Conservation (phyloP, 2,113 vertebrate species). For the Gallinago undulata region DNA sequence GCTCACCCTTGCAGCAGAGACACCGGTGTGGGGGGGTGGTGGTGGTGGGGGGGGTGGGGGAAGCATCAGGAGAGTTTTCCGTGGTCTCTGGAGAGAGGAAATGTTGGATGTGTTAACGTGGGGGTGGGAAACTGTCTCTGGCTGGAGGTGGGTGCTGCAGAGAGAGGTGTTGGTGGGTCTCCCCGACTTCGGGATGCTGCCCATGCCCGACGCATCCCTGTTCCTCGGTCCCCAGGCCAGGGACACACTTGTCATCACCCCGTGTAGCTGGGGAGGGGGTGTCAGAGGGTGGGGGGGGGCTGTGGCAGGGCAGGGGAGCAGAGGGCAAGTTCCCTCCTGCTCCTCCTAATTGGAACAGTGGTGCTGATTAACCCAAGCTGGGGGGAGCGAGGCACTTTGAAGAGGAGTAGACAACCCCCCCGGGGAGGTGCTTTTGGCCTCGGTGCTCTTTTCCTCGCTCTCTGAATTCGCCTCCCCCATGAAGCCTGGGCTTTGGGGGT, state of each 20-base stretch:
- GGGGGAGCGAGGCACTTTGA: not conserved
- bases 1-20: too few relatives aligned
- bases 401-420: not conserved
- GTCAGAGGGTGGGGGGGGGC: too few relatives aligned
- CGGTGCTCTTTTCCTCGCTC: not conserved
- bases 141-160: not conserved
- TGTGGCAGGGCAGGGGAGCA: not conserved
- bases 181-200: not conserved
- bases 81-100: not conserved
- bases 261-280: not conserved
- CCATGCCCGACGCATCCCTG: not conserved
- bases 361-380: not conserved
- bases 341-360: not conserved
- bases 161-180: not conserved
- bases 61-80: too few relatives aligned
- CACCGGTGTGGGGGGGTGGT: fast-evolving
- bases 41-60: not conserved
- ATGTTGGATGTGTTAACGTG: fast-evolving
- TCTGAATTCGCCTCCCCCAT: not conserved
- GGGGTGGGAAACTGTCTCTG: not conserved
- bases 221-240: not conserved
- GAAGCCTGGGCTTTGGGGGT: not conserved
- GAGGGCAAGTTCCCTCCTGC: not conserved
- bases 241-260: not conserved
- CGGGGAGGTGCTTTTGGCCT: not conserved